Base-by-base conservation (phyloP, 2,888 invertebrate genomes). In the Nudaria mundana region DNA sequence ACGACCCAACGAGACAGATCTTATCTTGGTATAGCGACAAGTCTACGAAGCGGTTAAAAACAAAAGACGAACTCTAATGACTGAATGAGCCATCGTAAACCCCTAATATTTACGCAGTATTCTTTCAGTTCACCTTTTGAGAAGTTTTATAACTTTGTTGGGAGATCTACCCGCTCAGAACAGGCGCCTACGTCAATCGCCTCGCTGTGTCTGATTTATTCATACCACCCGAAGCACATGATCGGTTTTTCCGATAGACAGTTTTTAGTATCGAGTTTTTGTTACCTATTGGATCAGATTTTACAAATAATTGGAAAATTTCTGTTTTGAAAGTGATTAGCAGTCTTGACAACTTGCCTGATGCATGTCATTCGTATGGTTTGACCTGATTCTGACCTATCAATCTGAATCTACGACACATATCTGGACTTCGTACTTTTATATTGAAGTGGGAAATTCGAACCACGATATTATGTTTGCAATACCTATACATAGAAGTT, bases 1-100 rank as follows among this genome's bases (percentile, higher is more conserved):
- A 79, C 73, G 64, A 75, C 68, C 59, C 69, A 71, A 59, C 71
- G 69, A 67, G 71, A 71, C 71, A 60, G 84, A 86, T 86, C 70
- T 77, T 86, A 85, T 85, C 85, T 69, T 46, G 40, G 45, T 54
- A 62, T 60, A 68, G 75, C 75, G 71, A 75, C 79, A 77, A 73
- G 66, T 76, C 78, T 74, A 76, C 76, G 76, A 60, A 68, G 72
- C 66, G 76, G 82, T 81, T 81, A 74, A 83, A 84, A 84, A 85
- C 84, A 83, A 83, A 79, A 77, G 79, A 60, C 71, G 66, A 61
- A 56, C 67, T 76, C 79, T 86, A 86, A 86, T 86, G 81, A 85
- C 81, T 83, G 81, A 84, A 85, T 84, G 81, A 83, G 80, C 70
- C 71, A 61, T 84, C 85, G 81, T 85, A 83, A 85, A 84, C 72